Evolutionary conservation across 2,888 invertebrate species (phyloP).

Genomic region (Omphaloscelis lunosa): DNA sequence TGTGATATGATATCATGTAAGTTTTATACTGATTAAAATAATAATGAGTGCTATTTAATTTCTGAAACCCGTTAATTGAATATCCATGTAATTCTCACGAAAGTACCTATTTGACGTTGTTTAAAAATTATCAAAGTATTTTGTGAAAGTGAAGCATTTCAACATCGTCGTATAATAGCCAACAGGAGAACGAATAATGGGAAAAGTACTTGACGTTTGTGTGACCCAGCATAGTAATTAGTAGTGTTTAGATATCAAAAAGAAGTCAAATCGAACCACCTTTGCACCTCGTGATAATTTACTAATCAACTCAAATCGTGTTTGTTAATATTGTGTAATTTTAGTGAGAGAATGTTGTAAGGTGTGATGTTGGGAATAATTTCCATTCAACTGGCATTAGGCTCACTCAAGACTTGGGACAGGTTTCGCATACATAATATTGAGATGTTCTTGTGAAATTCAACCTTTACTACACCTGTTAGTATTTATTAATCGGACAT

Average conservation of each 20-base stretch:
- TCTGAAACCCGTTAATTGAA: conserved; percentile 7
- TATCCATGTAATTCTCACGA: background rate
- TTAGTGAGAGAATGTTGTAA: conserved; percentile 45
- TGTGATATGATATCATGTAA: background rate
- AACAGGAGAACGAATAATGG: background rate
- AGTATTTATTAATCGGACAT: background rate
- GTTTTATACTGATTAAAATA: conserved; percentile 35
- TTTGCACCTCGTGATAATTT: conserved; percentile 2
- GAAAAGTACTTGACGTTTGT: conserved; percentile 9
- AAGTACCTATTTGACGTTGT: background rate
- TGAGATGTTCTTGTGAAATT: conserved; percentile 42
- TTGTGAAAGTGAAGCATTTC: background rate
- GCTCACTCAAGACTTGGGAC: conserved; percentile 44
- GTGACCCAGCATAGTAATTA: background rate
- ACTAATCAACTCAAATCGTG: conserved; percentile 17
- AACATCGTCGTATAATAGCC: background rate
- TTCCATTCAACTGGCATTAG: conserved; percentile 58
- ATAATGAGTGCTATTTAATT: conserved; percentile 9
- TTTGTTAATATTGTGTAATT: conserved; percentile 40
- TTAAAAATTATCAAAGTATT: background rate
- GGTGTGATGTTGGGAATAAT: conserved; percentile 47
- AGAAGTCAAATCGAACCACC: background rate
- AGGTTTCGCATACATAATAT: conserved; percentile 51
- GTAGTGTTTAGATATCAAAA: conserved; percentile 9
- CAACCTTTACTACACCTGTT: conserved; percentile 24